Evolutionary conservation across 2,113 vertebrate genomes (phyloP), one percentile per base, ranked within the genome.

Genomic region (Ahaetulla prasina): DNA sequence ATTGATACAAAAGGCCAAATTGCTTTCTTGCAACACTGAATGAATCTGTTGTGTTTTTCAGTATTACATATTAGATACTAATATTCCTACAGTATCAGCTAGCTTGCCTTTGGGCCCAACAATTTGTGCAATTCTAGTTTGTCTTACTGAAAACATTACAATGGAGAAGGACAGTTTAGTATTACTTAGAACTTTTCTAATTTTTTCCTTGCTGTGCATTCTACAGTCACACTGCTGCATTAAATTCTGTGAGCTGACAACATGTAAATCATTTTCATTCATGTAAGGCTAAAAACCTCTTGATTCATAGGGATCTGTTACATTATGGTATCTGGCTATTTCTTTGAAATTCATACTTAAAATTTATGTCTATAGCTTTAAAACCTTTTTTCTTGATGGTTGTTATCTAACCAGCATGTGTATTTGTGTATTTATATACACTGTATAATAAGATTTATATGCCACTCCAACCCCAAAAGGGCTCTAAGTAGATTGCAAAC

Each of bases 61-160:
- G 57, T 35, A 89, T 89, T 68, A 50, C 30, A 80, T 53, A 50
- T 25, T n/a, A 35, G 49, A 49, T 89, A 68, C 1, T 39, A 2
- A 47, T 94, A 93, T 0, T 1, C 85, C 63, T 3, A 91, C 89
- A 89, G 87, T 89, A 43, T 87, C 84, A 94, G 91, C 20, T 88
- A 96, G 94, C 2, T 92, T 85, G 55, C 91, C 57, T 94, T 89
- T 92, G 91, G 96, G 89, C 94, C 92, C 80, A 45, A 35, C 52
- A 93, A 94, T 96, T 95, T 96, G 63, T 89, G 88, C 95, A 95
- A 95, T 96, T 94, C 92, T 95, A 94, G 92, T 91, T 92, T 92
- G 35, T 54, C 53, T 95, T 94, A 94, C 93, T 95, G 94, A 96
- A 94, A 90, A 95, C 89, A 60, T 89, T 94, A 93, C 86, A 93